Percentiles rank a stretch among this genome's conserved stretches.
These are phyloP conservation scores for Pseudomyrmex pallidus DNA, from an alignment of 1,140 invertebrate species.

Conservation along the genomic window DNA sequence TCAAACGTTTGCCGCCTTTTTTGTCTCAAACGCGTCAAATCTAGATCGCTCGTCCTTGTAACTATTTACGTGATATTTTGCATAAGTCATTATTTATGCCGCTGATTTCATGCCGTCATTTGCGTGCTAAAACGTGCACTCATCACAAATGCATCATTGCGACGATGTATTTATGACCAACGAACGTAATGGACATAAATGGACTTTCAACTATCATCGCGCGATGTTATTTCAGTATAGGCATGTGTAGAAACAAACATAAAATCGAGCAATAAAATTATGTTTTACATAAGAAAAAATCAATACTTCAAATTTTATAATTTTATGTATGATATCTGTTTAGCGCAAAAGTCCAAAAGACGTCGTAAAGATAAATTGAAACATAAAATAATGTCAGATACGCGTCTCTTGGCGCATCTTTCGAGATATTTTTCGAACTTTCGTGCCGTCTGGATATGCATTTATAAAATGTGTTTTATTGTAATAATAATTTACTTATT, in stretches of 20 bases:
- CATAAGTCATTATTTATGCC: constrained; percentile 28
- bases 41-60: constrained; percentile 20
- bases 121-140: neutral
- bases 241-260: neutral
- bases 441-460: too few species aligned
- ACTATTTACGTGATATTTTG: constrained; percentile 36
- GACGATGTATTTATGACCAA: neutral
- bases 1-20: neutral
- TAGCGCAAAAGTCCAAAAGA: too few species aligned
- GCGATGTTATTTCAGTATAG: neutral
- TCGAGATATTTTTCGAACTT: too few species aligned
- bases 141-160: constrained; percentile 22
- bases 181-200: neutral
- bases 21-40: neutral
- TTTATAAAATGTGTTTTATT: neutral
- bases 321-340: too few species aligned
- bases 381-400: too few species aligned
- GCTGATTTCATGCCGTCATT: constrained; percentile 18
- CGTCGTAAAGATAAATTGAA: too few species aligned
- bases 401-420: too few species aligned
- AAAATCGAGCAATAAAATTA: neutral
- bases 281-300: neutral
- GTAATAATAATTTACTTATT: neutral
- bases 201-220: neutral
- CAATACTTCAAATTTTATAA: neutral